Evolutionary conservation across 92 coral and sea anemone genomes (phyloP).

Genomic region (Metridium senile): DNA sequence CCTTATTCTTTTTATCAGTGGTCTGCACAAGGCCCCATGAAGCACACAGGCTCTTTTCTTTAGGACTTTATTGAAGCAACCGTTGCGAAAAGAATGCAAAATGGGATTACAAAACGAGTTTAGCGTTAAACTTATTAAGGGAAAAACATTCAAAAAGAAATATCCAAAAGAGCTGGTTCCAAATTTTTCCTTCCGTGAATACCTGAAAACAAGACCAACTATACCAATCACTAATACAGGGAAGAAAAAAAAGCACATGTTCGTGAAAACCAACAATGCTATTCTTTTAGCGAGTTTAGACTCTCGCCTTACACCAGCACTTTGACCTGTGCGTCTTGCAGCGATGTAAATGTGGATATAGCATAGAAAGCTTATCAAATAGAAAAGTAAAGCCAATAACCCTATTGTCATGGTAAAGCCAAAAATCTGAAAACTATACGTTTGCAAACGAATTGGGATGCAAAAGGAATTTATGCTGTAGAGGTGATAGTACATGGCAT

Average conservation of each 20-base stretch:
- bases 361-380: conserved; percentile 9
- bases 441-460: conserved; percentile 6
- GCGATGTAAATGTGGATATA: conserved; percentile 38
- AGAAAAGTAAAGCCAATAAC: conserved; percentile 10
- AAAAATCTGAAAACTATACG: neutral
- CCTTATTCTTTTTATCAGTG: too few species aligned
- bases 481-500: conserved; percentile 27
- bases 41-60: neutral
- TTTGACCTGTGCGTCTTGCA: conserved; percentile 18
- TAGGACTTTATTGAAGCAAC: conserved; percentile 28
- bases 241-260: conserved; percentile 30
- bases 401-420: conserved; percentile 23
- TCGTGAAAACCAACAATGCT: conserved; percentile 33
- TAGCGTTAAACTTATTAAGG: conserved; percentile 25
- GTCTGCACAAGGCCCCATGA: neutral
- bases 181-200: neutral
- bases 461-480: conserved; percentile 6
- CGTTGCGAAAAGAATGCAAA: conserved; percentile 45
- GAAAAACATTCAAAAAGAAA: too few species aligned
- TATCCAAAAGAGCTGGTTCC: too few species aligned
- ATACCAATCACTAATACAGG: conserved; percentile 21
- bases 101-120: conserved; percentile 49
- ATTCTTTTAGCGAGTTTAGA: conserved; percentile 38
- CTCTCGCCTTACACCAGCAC: conserved; percentile 30
- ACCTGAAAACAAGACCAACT: conserved; percentile 1